Base-by-base conservation (phyloP, 2,113 vertebrate genomes). In the Collichthys lucidus region DNA sequence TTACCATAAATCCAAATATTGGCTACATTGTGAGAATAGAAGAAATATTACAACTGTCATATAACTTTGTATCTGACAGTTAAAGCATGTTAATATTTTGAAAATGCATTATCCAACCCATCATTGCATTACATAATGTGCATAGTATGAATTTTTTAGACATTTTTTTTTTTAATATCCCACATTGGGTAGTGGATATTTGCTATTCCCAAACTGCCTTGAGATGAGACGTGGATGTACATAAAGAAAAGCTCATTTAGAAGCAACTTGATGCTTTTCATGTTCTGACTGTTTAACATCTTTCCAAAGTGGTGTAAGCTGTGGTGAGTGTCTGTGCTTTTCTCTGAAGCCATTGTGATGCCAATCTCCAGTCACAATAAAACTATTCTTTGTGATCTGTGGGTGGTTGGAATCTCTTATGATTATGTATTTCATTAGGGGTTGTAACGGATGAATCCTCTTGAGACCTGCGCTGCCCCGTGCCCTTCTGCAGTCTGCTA, bases 351-450 rank as follows among this genome's bases (percentile, higher is more conserved):
- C 3, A 22, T 47, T 66, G 69, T 81, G 83, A 76, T 68, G 80
- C 65, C 75, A 77, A 79, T 77, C 46, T 77, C 40, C 40, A 64
- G 47, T 57, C 64, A 82, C 79, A 89, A 79, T 82, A 72, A 77
- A 60, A 42, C 76, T 20, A 35, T 83, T 85, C 66, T 63, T 26
- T 73, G 22, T 55, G 49, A 49, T 74, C 64, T 68, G 87, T 88
- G 86, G 87, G 82, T 73, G 82, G 62, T 61, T 85, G 84, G 74
- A 80, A 69, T 83, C 74, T 80, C 74, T 69, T 55, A 57, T 73
- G 85, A 68, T 79, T 42, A 73, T 78, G 72, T 61, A 75, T 85
- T 85, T 85, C 64, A 82, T 65, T 80, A 81, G 57, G 22, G 16
- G 56, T 52, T 61, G 61, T 79, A 82, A 79, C 50, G 11, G 56